Base-by-base conservation (phyloP, 2,797 vertebrate genomes). In the Schizothorax lantsangensis region DNA sequence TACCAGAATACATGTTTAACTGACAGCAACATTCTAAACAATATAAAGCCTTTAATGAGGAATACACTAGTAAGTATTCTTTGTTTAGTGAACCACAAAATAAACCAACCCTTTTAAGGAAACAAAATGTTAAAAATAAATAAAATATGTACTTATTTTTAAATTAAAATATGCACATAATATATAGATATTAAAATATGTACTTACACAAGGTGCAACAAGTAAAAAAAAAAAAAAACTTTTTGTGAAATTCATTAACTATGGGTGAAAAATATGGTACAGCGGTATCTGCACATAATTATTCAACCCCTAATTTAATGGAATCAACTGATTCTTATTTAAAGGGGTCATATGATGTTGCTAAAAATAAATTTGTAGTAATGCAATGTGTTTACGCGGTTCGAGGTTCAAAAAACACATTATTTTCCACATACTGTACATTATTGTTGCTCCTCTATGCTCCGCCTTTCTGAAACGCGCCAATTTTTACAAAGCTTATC, bases 1-100 rank as follows among this genome's bases (percentile, higher is more conserved):
- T 68, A 81, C 64, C 59, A 75, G 85, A 77, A 84, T 54, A 59
- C 23, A 71, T 81, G 12, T 84, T 40, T 54, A 30, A 78, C 73
- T 78, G 62, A 78, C 64, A 69, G 62, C 47, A 68, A 40, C 73
- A 78, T 68, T 84, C n/a, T 69, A 78, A 84, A 49, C 36, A 64
- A 26, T 54, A 30, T 78, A 69, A 78, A 78, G 45, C 59, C 15
- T 84, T 84, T 78, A 78, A 68, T 43, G 23, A 84, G 21, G 21
- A 68, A 19, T 26, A 52, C 8, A 84, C 45, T 52, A 75, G 9
- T 9, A 40, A 77, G 21, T 21, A 64, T 68, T 2, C 36, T 79
- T 62, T 26, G 23, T 79, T 62, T 62, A 26, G 38, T 17, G 62
- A 36, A 14, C 19, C 26, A 69, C 30, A 52, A 47, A 71, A 82